Evolutionary conservation across 2,888 invertebrate species (phyloP), one percentile per base, ranked within the genome.

Genomic region (Chymomyza procnemis): DNA sequence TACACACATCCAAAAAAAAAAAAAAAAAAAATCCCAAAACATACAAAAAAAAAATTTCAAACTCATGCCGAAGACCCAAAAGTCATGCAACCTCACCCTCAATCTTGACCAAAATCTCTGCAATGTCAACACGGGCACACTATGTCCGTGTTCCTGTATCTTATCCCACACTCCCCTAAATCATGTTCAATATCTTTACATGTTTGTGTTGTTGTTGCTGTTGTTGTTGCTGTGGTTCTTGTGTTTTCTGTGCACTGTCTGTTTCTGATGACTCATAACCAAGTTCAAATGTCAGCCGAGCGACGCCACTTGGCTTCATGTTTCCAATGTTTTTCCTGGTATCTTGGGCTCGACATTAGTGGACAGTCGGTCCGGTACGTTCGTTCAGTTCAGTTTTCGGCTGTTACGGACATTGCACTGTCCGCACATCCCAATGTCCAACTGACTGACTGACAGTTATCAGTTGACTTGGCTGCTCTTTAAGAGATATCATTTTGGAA

Each of bases 241-340:
- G 59, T 19, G n/a, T 58, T 6, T 30, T 26, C 26, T 22, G 26
- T 4, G 26, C 26, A 6, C 26, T 26, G 6, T 26, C 26, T 26
- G 60, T 60, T 69, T 66, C 21, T 85, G 83, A 81, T 81, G 87
- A 87, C 67, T 81, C 81, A 81, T 79, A 61, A 69, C 69, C 80
- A 69, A 82, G 85, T 85, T 79, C 80, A 77, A 73, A 71, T 87
- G 87, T 79, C 83, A 79, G 16, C 19, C 46, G 75, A 69, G 47
- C 62, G 66, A 67, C 69, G 71, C 68, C 66, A 62, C 58, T 67
- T 72, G 74, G 78, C 54, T 68, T 80, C 72, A 70, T 70, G 80
- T 83, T 78, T 69, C 74, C 58, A 61, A 55, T 48, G 58, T 61
- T 72, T 73, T 78, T 76, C 75, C 59, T 69, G 64, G 73, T 76